Evolutionary conservation across 2,113 vertebrate genomes (phyloP).

Genomic region (Progne subis): DNA sequence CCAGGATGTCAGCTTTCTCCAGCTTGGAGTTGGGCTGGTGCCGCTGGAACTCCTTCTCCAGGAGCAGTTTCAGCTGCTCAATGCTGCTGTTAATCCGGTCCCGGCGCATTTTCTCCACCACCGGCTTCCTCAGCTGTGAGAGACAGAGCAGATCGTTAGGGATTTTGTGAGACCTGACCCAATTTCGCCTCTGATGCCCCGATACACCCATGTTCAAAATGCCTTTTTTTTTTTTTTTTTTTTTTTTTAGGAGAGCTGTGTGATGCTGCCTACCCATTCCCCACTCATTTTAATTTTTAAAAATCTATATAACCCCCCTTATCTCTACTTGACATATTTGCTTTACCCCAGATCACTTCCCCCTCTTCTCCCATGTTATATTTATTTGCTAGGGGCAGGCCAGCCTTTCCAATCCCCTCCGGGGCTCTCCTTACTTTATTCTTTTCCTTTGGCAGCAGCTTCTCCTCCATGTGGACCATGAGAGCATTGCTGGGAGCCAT

Average conservation of each 20-base stretch:
- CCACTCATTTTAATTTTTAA: background rate
- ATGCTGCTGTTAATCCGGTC: conserved; percentile 89
- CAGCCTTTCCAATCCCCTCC: background rate
- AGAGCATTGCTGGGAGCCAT: conserved; percentile 56
- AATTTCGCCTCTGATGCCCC: background rate
- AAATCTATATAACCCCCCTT: background rate
- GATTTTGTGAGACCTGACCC: background rate
- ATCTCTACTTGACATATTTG: background rate
- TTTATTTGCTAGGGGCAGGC: background rate
- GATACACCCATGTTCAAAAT: background rate
- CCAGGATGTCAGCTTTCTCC: conserved; percentile 75
- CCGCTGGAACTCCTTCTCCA: conserved; percentile 70
- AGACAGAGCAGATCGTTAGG: background rate
- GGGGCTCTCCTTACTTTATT: conserved; percentile 55
- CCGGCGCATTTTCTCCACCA: conserved; percentile 89
- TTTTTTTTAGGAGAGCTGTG: background rate
- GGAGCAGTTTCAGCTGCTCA: conserved; percentile 79
- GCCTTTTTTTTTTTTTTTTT: background rate
- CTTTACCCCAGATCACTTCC: background rate
- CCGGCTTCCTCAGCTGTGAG: conserved; percentile 83
- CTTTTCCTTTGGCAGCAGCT: conserved; percentile 63
- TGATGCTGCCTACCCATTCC: background rate
- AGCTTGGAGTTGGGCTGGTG: conserved; percentile 71
- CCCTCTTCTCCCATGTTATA: background rate
- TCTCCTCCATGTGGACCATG: conserved; percentile 33